Percentiles rank a stretch among this genome's conserved stretches.
Conservation (phyloP, 2,888 invertebrate genomes). For the Orthonychiurus folsomi region DNA sequence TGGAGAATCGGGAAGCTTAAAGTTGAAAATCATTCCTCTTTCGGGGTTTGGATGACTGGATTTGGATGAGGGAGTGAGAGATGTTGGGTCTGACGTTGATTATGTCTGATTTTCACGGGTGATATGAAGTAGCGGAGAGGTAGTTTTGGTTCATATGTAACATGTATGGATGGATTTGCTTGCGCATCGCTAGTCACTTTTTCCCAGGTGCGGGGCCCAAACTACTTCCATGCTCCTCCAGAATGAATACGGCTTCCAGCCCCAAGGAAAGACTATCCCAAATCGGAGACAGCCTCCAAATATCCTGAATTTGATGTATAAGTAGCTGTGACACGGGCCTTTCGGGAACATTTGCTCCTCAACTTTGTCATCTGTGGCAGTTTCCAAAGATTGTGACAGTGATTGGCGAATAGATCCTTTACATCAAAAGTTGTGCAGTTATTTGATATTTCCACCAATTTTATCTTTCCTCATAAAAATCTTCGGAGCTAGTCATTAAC, state of each 20-base stretch:
- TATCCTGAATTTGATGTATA: neutral
- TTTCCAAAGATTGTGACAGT: no score
- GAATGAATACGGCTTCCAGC: neutral
- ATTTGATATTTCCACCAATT: no score
- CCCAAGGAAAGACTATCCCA: neutral
- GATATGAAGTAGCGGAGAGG: neutral
- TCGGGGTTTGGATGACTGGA: neutral
- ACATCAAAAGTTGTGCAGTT: no score
- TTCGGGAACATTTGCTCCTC: neutral
- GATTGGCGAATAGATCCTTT: no score
- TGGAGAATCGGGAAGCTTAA: no score
- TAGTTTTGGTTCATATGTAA: neutral
- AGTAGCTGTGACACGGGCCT: neutral
- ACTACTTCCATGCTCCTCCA: neutral
- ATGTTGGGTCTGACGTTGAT: neutral
- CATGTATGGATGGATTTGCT: neutral
- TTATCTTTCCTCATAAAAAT: neutral
- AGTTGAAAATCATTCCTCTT: neutral
- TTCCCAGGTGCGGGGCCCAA: slow-evolving; percentile 1
- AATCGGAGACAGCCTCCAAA: neutral
- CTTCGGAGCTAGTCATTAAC: neutral
- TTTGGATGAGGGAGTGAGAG: neutral
- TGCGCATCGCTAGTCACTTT: slow-evolving; percentile 1
- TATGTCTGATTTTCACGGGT: neutral
- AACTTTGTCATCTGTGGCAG: neutral